phyloP scores from a whole-genome alignment of 2,797 vertebrate genomes.

The Argya squamiceps region DNA sequence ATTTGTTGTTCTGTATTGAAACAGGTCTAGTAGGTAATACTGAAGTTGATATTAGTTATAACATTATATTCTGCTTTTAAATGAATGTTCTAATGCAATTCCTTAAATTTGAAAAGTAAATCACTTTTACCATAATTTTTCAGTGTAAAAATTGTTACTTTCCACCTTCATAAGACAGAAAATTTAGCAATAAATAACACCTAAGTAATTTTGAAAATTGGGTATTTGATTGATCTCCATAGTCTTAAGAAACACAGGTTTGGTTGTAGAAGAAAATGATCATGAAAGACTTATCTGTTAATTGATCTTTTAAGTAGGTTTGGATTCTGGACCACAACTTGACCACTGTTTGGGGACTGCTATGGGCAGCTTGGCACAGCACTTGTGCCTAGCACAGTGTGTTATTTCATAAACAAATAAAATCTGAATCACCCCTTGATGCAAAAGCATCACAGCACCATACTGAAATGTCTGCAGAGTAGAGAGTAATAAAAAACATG shows the following conservation, averaged over 20 bases:
- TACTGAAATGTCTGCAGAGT: neutral
- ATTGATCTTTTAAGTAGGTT: neutral
- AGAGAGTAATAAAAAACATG: constrained; percentile 15
- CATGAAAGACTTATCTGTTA: neutral
- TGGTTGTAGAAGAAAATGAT: neutral
- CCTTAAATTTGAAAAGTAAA: neutral
- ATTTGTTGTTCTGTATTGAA: neutral
- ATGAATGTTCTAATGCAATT: neutral
- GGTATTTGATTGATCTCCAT: neutral
- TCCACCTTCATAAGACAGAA: neutral
- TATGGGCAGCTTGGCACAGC: neutral
- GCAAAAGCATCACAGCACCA: neutral
- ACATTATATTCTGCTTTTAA: neutral
- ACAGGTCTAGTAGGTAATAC: neutral
- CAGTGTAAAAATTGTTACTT: neutral
- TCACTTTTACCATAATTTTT: neutral
- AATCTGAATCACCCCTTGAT: neutral
- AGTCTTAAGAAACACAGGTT: neutral
- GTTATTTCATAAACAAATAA: constrained; percentile 25
- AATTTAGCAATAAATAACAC: neutral
- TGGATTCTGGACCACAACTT: neutral
- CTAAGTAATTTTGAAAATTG: neutral
- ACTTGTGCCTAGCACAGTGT: neutral
- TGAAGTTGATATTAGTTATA: neutral
- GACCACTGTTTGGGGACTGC: neutral